Base-by-base conservation (phyloP, 1,140 invertebrate genomes). In the Zaprionus camerounensis region DNA sequence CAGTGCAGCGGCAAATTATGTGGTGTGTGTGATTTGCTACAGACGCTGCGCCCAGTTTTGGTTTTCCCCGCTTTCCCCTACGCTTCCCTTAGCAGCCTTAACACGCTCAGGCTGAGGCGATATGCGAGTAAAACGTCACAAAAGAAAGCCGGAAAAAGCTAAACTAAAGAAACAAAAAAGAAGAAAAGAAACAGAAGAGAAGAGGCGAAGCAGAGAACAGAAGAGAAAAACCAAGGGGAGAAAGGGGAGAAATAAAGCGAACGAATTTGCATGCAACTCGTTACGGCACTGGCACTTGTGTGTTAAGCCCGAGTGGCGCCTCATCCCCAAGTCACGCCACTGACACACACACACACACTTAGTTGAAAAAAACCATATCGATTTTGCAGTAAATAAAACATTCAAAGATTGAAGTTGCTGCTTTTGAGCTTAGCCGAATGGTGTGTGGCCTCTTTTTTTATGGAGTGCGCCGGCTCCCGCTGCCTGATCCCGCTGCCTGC, bases 351-450 rank as follows among this genome's bases (percentile, higher is more conserved):
- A 74, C 62, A 79, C 59, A 22, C 46, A 49, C 46, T 22, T 20
- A 51, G 61, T 76, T 78, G 62, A 67, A 75, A 84, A 86, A 84
- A 87, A 87, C 78, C 84, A 88, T 87, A 87, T 87, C 84, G 84
- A 87, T 87, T 87, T 87, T 87, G 84, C 84, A 87, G 84, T 87
- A 87, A 87, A 87, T 87, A 87, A 87, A 87, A 87, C 84, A 87
- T 87, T 87, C 84, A 87, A 88, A 87, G 84, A 87, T 87, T 87
- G 84, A 87, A 87, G 84, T 87, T 88, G 78, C 81, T 85, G 84
- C 84, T 87, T 87, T 88, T 87, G 81, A 87, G 84, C 84, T 88
- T 87, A 87, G 84, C 84, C 81, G 84, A 87, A 87, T 87, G 84
- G 84, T 88, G 84, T 88, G 84, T 88, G 84, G 78, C 85, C 81